Conservation (phyloP, 1,140 invertebrate species). For the Calliopsis andreniformis region DNA sequence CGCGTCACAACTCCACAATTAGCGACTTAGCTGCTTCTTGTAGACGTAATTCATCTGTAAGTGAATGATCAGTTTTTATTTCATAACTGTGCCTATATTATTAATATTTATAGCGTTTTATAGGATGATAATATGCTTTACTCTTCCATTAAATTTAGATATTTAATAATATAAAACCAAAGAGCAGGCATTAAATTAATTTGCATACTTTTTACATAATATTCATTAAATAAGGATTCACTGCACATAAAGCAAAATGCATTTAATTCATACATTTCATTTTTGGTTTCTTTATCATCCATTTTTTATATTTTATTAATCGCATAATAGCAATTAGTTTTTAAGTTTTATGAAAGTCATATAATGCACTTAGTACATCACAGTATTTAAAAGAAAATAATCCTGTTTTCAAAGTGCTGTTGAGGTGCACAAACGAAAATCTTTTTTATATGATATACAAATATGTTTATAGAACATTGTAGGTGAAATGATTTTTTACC, state of each 20-base stretch:
- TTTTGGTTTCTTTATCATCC: conserved; percentile 20
- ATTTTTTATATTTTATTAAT: conserved; percentile 44
- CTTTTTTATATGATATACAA: conserved; percentile 53
- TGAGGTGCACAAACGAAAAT: conserved; percentile 31
- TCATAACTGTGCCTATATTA: conserved; percentile 38
- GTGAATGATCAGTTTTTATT: conserved; percentile 80
- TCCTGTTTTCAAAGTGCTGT: conserved; percentile 37
- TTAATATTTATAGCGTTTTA: conserved; percentile 33
- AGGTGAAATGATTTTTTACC: conserved; percentile 51
- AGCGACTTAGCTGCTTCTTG: conserved; percentile 79
- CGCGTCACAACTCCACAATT: conserved; percentile 85
- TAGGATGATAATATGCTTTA: conserved; percentile 32
- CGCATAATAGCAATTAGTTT: conserved; percentile 23
- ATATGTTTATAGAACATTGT: conserved; percentile 57
- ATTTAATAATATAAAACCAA: conserved; percentile 23
- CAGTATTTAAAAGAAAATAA: conserved; percentile 61
- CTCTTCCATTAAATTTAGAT: conserved; percentile 36
- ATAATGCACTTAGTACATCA: conserved; percentile 22
- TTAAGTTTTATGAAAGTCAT: conserved; percentile 23
- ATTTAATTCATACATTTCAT: neutral
- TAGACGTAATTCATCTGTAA: conserved; percentile 83
- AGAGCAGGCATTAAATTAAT: conserved; percentile 31
- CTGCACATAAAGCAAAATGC: neutral
- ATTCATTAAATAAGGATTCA: neutral
- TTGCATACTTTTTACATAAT: conserved; percentile 14